Evolutionary conservation across 2,888 invertebrate genomes (phyloP), one percentile per base, ranked within the genome.

Genomic region (Hyppa rectilinea): DNA sequence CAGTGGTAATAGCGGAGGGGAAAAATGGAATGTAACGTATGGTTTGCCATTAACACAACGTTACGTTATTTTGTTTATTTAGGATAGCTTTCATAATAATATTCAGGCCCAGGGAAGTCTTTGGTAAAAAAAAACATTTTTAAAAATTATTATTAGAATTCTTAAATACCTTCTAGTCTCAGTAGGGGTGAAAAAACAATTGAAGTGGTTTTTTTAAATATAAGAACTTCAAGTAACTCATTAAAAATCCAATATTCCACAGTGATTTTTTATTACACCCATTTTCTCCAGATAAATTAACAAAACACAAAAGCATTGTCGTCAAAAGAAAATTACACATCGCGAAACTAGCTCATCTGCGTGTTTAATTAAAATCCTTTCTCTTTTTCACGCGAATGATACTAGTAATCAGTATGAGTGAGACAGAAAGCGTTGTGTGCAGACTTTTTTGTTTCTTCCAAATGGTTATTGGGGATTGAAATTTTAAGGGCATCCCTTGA

Each of bases 301-400:
- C 74, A 82, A 80, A 81, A 75, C 78, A 74, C 82, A 83, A 85
- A 83, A 82, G 80, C 80, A 72, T 80, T 80, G 70, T 80, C 81
- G 82, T 87, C 85, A 84, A 87, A 87, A 87, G 83, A 84, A 86
- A 87, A 88, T 88, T 88, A 88, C 89, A 87, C 85, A 88, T 89
- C 78, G 76, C 80, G 77, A 81, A 86, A 83, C 82, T 86, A 80
- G 78, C 84, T 85, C 88, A 85, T 85, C 85, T 85, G 83, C 75
- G 80, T 81, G 84, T 85, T 89, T 90, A 89, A 90, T 89, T 90
- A 88, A 89, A 86, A 87, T 85, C 77, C 68, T 79, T 75, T 81
- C 61, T 86, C 86, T 81, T 84, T 80, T 80, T 87, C 79, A 60
- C 78, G 58, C 87, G 65, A 80, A 81, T 74, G 77, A 71, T 75